Evolutionary conservation across 2,113 vertebrate genomes (phyloP), one percentile per base, ranked within the genome.

Genomic region (Gobiocypris rarus): DNA sequence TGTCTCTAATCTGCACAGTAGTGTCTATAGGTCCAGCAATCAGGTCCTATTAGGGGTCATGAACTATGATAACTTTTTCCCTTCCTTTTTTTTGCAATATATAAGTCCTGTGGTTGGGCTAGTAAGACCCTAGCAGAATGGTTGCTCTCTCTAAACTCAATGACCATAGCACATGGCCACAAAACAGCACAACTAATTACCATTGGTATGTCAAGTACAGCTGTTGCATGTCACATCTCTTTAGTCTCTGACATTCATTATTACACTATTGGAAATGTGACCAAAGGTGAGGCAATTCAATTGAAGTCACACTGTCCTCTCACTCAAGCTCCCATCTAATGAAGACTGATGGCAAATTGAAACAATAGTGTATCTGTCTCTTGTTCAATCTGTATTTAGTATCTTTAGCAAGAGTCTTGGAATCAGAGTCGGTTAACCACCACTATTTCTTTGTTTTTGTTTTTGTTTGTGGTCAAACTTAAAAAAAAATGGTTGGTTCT

Each of bases 141-240:
- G 24, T 75, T 28, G 11, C 71, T 75, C 24, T 48, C 73, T 5
- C 73, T 31, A 75, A 75, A 75, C 48, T 61, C n/a, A 80, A 48
- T 48, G 41, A 28, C 38, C 24, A 13, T 65, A 48, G 5, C 41
- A 80, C n/a, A 65, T 31, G 59, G 4, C 41, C 14, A 48, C 58
- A 26, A 63, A 63, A 65, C 41, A 45, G 8, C 58, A 45, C 59
- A 63, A 58, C 41, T 48, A 80, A 80, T 48, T 80, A 80, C 3
- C 17, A 9, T 76, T 80, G 58, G 56, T 45, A 65, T 65, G 77
- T 63, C 58, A 48, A 63, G 58, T 45, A 17, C 77, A 80, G 41
- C 81, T 79, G 76, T 79, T 85, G 31, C 79, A 41, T 24, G 79
- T 85, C 43, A 71, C 28, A 5, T 80, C 38, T 70, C 61, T 75